Conservation (phyloP, 2,888 invertebrate species). For the Pheosia gnoma region DNA sequence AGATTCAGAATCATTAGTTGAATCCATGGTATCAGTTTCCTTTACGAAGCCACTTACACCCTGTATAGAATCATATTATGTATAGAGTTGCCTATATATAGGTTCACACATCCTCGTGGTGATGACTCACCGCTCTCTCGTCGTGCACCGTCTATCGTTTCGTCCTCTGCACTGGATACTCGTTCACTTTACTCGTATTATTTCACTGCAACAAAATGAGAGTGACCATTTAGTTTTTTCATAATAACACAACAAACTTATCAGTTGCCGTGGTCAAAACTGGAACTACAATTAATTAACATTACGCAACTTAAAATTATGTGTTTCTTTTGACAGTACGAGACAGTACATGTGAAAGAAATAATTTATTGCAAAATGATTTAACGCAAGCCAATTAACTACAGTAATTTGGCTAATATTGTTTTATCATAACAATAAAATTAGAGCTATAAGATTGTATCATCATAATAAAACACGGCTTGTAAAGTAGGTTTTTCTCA, state of each 20-base stretch:
- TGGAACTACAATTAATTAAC: not conserved
- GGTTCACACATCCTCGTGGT: not conserved
- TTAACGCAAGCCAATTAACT: not conserved
- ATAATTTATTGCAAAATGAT: not conserved
- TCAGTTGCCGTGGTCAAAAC: not conserved
- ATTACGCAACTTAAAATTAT: not conserved
- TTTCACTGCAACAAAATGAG: conserved; percentile 74
- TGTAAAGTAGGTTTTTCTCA: not conserved
- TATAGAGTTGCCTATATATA: not conserved
- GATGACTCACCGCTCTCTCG: conserved; percentile 78
- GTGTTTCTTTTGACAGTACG: not conserved
- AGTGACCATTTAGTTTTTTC: conserved; percentile 8
- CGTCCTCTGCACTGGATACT: conserved; percentile 79
- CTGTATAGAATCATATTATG: no score
- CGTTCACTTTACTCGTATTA: conserved; percentile 81
- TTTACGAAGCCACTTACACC: no score
- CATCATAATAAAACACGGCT: not conserved
- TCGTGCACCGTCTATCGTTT: conserved; percentile 71
- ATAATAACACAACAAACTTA: not conserved
- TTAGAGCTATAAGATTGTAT: not conserved
- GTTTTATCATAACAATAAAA: not conserved
- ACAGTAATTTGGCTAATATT: no score
- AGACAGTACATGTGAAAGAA: no score
- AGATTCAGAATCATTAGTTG: no score
- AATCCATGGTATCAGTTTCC: no score